Conservation (phyloP, 1,140 invertebrate genomes). For the Drosophila arizonae region DNA sequence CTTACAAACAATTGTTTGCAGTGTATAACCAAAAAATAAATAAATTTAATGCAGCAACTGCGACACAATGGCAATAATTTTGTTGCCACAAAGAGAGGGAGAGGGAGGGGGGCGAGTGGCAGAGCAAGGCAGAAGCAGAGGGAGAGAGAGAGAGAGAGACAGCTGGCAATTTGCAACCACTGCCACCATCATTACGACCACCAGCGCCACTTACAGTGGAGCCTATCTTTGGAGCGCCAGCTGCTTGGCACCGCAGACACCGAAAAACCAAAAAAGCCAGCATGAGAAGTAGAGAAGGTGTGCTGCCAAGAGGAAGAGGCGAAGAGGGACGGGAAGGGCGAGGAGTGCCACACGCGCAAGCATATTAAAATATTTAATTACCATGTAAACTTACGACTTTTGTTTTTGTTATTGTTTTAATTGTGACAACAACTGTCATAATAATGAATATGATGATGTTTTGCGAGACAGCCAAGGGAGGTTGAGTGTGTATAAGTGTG, state of each 20-base stretch:
- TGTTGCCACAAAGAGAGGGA: constrained; percentile 28
- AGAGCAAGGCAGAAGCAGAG: not conserved
- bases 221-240: constrained; percentile 41
- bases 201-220: constrained; percentile 23
- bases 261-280: constrained; percentile 53
- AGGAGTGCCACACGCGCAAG: constrained; percentile 34
- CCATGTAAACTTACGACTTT: constrained; percentile 81
- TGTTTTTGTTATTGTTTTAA: constrained; percentile 81
- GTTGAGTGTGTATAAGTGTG: not conserved
- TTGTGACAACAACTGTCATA: constrained; percentile 81
- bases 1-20: constrained; percentile 29
- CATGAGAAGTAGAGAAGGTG: constrained; percentile 45
- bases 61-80: constrained; percentile 65
- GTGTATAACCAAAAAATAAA: constrained; percentile 27
- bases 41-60: constrained; percentile 41
- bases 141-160: not conserved
- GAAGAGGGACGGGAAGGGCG: not conserved
- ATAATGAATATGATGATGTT: constrained; percentile 81
- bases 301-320: constrained; percentile 14
- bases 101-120: not conserved
- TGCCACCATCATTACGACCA: constrained; percentile 48
- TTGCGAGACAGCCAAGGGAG: constrained; percentile 38
- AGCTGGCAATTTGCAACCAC: constrained; percentile 69
- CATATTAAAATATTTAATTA: constrained; percentile 82
- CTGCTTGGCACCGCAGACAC: constrained; percentile 44